These are phyloP conservation scores for Alosa sapidissima DNA, from an alignment of 2,797 vertebrate genomes.

Conservation along the genomic window DNA sequence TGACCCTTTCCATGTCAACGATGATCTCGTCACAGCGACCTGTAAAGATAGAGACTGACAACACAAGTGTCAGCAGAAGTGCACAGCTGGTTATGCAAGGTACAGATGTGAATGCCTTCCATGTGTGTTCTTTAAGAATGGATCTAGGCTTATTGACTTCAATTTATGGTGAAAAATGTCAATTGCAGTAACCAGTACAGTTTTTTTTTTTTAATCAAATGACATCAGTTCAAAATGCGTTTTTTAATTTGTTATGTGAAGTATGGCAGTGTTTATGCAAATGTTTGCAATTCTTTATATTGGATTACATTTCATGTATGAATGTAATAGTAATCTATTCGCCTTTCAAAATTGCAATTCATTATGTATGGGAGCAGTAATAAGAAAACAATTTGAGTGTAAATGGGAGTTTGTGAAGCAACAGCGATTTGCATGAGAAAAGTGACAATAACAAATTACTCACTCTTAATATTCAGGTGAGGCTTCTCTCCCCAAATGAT, in stretches of 20 bases:
- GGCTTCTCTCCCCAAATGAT: conserved; percentile 33
- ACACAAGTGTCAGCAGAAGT: neutral
- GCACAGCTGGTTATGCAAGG: neutral
- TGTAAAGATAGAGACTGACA: neutral
- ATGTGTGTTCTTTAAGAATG: neutral
- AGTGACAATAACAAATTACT: conserved; percentile 64
- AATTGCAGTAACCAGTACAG: neutral
- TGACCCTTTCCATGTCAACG: neutral
- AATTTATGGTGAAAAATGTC: neutral
- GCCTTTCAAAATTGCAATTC: conserved; percentile 63
- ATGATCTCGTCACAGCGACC: neutral
- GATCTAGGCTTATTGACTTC: too few relatives aligned
- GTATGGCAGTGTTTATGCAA: neutral
- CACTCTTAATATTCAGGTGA: conserved; percentile 54
- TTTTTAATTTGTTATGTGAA: neutral
- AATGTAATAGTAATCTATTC: conserved; percentile 43
- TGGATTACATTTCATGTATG: conserved; percentile 34
- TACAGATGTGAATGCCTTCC: neutral
- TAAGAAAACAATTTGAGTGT: conserved; percentile 65
- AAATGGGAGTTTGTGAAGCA: conserved; percentile 64
- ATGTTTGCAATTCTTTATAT: conserved; percentile 9
- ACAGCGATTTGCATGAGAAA: conserved; percentile 61
- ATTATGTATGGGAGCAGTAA: conserved; percentile 64
- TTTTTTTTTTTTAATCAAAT: neutral
- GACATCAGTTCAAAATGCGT: neutral